phyloP scores from a whole-genome alignment of 2,797 vertebrate species.

The Sebastes steindachneri region DNA sequence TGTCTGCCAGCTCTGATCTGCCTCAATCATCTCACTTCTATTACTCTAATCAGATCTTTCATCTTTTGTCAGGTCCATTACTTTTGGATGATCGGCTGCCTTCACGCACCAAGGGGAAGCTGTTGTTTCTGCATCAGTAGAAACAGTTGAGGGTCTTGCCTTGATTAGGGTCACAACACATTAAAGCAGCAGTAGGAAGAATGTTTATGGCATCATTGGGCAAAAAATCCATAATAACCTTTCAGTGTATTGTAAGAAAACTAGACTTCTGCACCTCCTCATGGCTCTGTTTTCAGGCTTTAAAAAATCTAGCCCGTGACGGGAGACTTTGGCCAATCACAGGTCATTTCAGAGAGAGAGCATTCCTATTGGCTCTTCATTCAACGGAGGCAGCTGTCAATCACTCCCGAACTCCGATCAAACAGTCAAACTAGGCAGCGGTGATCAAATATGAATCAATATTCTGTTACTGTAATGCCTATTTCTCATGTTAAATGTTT shows the following conservation, averaged over 20 bases:
- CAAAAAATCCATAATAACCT: not conserved
- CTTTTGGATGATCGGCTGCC: conserved; percentile 42
- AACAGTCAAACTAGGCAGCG: not conserved
- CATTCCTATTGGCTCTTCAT: too few species aligned
- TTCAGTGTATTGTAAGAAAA: accelerated
- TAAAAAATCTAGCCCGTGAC: not conserved
- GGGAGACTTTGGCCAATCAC: not conserved
- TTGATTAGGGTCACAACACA: not conserved
- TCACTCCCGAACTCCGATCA: accelerated
- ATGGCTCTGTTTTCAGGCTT: not conserved
- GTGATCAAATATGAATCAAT: not conserved
- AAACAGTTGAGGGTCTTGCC: not conserved
- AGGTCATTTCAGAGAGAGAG: not conserved
- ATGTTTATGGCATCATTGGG: too few species aligned
- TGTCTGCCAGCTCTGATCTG: conserved; percentile 52
- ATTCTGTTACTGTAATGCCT: not conserved
- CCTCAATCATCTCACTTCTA: conserved; percentile 50
- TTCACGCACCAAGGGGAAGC: conserved; percentile 23
- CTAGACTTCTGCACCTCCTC: not conserved
- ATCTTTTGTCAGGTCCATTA: conserved; percentile 50
- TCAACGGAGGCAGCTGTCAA: too few species aligned
- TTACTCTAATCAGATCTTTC: conserved; percentile 44
- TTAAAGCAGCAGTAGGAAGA: not conserved
- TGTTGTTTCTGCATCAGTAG: conserved; percentile 13
- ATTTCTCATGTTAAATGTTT: not conserved